Evolutionary conservation across 92 coral and sea anemone species (phyloP), one percentile per base, ranked within the genome.

Genomic region (Zoanthus sansibaricus): DNA sequence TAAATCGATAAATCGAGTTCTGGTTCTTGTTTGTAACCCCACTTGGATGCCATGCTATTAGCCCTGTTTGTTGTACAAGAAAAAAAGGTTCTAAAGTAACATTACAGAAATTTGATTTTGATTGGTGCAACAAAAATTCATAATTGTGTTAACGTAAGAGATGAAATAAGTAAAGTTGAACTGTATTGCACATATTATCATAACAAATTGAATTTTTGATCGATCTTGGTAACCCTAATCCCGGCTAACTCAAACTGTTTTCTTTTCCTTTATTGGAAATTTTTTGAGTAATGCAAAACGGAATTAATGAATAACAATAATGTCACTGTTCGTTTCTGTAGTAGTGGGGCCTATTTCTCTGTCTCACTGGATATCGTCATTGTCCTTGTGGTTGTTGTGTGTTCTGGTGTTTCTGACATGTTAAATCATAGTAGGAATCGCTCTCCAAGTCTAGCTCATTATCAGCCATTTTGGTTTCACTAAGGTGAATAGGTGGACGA

Each of bases 31-130:
- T 46, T 58, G 78, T 74, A 42, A 3, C 30, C 45, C 7, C 77
- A 72, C 77, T 72, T 16, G 76, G 76, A 71, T 37, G 76, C 52
- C 52, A 71, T 71, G 51, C 76, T 32, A 37, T 71, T 71, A 71
- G 76, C 76, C 9, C 76, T 42, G 51, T 51, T 32, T 71, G 76
- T 71, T 71, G 52, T 71, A 71, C 11, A 71, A 71, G 33, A 9
- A 51, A 32, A 31, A 71, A 33, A 7, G 33, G 3, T 49, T 8
- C 7, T 71, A 51, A 71, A 71, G 21, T 71, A 3, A 71, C 52
- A 71, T n/a, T 71, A 71, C 51, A 42, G 72, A 32, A 68, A 68
- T 0, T 68, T 68, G 72, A 68, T 68, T 68, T 20, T 68, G 1
- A 25, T 11, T 68, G 72, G 72, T 68, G 72, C 72, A 68, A 68